These are phyloP conservation scores for Orthonyx spaldingii DNA, from an alignment of 2,113 vertebrate genomes.

Conservation along the genomic window DNA sequence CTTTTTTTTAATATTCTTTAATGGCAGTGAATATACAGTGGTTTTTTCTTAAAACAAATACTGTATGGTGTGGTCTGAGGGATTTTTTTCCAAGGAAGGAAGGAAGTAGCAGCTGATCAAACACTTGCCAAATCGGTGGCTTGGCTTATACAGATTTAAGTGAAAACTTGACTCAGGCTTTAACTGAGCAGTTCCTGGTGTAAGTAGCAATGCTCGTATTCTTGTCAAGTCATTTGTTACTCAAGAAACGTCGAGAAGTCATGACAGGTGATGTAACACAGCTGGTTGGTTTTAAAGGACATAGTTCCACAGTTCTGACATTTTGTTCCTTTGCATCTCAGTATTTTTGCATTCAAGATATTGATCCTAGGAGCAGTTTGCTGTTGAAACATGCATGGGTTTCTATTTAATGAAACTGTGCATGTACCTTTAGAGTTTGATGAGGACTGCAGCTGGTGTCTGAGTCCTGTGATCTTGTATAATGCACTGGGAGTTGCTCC, in stretches of 20 bases:
- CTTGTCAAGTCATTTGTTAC: neutral
- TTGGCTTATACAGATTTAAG: neutral
- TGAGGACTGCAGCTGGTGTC: neutral
- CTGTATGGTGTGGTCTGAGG: neutral
- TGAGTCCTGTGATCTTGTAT: neutral
- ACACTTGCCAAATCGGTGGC: constrained; percentile 11
- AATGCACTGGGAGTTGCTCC: neutral
- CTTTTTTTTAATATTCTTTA: neutral
- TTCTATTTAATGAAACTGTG: neutral
- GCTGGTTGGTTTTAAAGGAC: neutral
- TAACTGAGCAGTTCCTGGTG: neutral
- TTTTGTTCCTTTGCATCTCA: neutral
- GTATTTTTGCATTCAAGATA: neutral
- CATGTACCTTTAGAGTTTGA: neutral
- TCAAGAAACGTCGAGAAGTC: neutral
- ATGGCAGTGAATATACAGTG: neutral
- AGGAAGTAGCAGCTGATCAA: constrained; percentile 30
- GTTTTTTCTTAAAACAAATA: constrained; percentile 16
- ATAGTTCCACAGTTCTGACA: neutral
- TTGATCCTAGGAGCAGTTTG: neutral
- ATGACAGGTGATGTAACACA: neutral
- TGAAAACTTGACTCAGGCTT: neutral
- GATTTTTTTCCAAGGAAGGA: constrained; percentile 29
- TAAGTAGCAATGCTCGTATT: neutral
- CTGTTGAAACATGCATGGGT: neutral